These are phyloP conservation scores for Myotis yumanensis DNA, from an alignment of 2,113 vertebrate species.

Conservation along the genomic window DNA sequence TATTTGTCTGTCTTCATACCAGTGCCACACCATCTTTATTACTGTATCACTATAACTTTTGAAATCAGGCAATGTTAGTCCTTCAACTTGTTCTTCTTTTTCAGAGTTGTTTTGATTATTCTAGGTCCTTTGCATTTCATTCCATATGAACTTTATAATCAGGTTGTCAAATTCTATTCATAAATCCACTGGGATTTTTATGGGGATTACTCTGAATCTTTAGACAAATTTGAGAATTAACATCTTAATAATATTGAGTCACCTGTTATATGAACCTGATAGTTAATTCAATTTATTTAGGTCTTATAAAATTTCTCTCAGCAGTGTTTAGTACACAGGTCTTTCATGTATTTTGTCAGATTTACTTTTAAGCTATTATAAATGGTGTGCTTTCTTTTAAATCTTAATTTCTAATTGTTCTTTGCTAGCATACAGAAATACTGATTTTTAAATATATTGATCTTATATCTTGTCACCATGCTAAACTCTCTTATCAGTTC, in stretches of 20 bases:
- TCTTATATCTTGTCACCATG: not conserved
- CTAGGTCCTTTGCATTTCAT: not conserved
- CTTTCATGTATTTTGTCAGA: not conserved
- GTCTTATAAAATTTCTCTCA: not conserved
- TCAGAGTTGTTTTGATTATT: not conserved
- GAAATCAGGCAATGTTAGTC: not conserved
- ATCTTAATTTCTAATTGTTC: not conserved
- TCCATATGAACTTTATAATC: not conserved
- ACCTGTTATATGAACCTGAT: not conserved
- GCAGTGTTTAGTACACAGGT: not conserved
- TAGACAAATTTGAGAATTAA: not conserved
- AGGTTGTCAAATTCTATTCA: not conserved
- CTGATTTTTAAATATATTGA: not conserved
- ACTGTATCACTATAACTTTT: not conserved
- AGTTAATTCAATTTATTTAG: conserved; percentile 1
- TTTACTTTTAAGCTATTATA: not conserved
- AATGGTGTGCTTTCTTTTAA: not conserved
- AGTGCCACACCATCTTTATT: not conserved
- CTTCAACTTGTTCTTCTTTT: conserved; percentile 20
- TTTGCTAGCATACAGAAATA: not conserved
- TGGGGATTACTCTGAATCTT: not conserved
- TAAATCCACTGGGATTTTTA: not conserved
- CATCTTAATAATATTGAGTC: not conserved
- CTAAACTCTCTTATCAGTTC: not conserved
- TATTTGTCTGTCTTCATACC: not conserved